These are phyloP conservation scores for Pheosia tremula DNA, from an alignment of 2,888 invertebrate genomes.

Conservation along the genomic window DNA sequence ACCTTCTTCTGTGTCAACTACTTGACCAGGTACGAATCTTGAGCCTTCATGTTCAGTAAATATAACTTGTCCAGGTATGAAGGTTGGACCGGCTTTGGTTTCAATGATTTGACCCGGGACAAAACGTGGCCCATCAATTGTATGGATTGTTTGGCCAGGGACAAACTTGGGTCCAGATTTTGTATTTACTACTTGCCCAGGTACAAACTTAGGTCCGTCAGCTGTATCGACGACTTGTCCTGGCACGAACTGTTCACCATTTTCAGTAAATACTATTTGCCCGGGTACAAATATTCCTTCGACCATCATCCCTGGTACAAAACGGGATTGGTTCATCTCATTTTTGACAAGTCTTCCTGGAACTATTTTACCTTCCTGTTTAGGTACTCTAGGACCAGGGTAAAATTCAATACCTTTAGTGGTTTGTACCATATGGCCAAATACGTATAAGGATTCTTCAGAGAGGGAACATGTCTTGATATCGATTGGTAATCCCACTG, in stretches of 20 bases:
- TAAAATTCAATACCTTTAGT: slow-evolving; percentile 87
- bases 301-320: slow-evolving; percentile 88
- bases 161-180: slow-evolving; percentile 86
- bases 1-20: slow-evolving; percentile 89
- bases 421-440: slow-evolving; percentile 88
- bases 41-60: slow-evolving; percentile 85
- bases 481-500: slow-evolving; percentile 84
- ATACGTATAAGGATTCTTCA: slow-evolving; percentile 82
- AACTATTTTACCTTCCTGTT: slow-evolving; percentile 84
- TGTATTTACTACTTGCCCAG: slow-evolving; percentile 90
- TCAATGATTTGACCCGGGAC: slow-evolving; percentile 92
- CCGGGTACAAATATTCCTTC: slow-evolving; percentile 88
- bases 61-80: slow-evolving; percentile 92
- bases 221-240: slow-evolving; percentile 89
- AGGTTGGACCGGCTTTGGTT: slow-evolving; percentile 89
- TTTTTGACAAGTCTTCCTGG: slow-evolving; percentile 87
- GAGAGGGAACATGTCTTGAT: slow-evolving; percentile 81
- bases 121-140: slow-evolving; percentile 88
- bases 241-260: slow-evolving; percentile 88
- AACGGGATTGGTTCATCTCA: slow-evolving; percentile 85
- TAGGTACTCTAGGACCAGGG: slow-evolving; percentile 82
- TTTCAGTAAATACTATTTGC: slow-evolving; percentile 88
- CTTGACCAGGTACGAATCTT: slow-evolving; percentile 87
- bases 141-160: slow-evolving; percentile 89
- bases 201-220: slow-evolving; percentile 89